Conservation (phyloP, 2,797 vertebrate genomes). For the Todus mexicanus region DNA sequence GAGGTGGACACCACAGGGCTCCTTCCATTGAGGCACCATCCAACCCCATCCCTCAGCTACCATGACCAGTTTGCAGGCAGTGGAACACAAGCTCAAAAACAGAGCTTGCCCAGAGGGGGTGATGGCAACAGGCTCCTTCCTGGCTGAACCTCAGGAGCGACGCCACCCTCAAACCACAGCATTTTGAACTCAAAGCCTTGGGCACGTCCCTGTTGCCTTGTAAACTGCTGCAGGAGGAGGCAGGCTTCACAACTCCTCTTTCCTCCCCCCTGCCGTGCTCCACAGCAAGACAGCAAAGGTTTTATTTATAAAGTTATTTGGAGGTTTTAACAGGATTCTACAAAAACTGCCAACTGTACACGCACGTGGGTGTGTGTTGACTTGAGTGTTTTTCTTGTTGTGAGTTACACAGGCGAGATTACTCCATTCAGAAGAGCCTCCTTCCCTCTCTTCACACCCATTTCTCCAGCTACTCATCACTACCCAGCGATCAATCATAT, state of each 20-base stretch:
- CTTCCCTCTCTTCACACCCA: neutral
- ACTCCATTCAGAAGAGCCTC: neutral
- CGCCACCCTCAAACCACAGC: neutral
- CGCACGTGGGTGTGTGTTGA: constrained; percentile 43
- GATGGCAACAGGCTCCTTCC: neutral
- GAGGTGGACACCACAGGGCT: rapidly evolving
- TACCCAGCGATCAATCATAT: neutral
- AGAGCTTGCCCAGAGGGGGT: too few species aligned
- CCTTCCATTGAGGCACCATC: neutral
- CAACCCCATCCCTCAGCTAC: neutral
- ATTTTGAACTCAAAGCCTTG: neutral
- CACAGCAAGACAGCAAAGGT: constrained; percentile 10
- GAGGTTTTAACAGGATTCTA: constrained; percentile 51
- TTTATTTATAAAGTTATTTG: constrained; percentile 64
- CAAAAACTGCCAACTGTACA: constrained; percentile 50
- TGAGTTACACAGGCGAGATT: neutral
- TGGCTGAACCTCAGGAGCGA: neutral
- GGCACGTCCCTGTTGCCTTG: neutral
- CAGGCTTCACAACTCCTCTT: neutral
- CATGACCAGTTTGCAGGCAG: neutral
- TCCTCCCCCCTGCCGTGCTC: neutral
- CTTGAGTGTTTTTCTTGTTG: constrained; percentile 33
- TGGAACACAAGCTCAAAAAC: neutral
- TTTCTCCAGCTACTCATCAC: neutral
- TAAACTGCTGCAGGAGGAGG: neutral